Evolutionary conservation across 2,888 invertebrate genomes (phyloP), one percentile per base, ranked within the genome.

Genomic region (Panopea generosa): DNA sequence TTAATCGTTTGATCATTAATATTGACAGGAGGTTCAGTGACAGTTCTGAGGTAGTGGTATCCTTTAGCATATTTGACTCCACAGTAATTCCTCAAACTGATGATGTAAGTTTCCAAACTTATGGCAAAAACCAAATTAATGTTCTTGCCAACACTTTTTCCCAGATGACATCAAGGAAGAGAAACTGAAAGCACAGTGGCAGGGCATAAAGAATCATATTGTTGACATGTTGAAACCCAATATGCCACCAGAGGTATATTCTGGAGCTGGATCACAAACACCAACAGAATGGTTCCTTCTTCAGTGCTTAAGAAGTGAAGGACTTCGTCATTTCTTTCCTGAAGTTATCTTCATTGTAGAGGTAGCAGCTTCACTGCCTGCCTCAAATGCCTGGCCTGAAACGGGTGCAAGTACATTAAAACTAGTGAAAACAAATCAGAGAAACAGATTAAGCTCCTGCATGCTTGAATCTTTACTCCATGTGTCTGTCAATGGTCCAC

Each of bases 281-380:
- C 40, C 40, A 40, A 40, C 40, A 40, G 40, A 40, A 16, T 40
- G 40, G 40, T 16, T 40, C 40, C 40, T 40, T 40, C 40, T 40
- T 40, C 9, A 11, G 40, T 40, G 40, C 40, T 40, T 11, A 40
- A 40, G 40, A 40, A 40, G 40, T 40, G 40, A 40, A 40, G 40
- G 40, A 40, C 40, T 40, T 40, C 40, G 40, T 40, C 16, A 40
- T 40, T 40, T 40, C 40, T 40, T 40, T 40, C 40, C 40, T 40
- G 40, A 40, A 40, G 40, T 40, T 16, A 40, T 40, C 40, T 40
- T 40, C 40, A 40, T 40, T 16, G 40, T 16, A 40, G 40, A 40
- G 40, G 16, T 40, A 11, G 16, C 40, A 40, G 40, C 40, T 11
- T 40, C 40, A 16, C 40, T 40, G 40, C 40, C 9, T 11, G 40